Conservation (phyloP, 2,113 vertebrate species). For the Takifugu bimaculatus region DNA sequence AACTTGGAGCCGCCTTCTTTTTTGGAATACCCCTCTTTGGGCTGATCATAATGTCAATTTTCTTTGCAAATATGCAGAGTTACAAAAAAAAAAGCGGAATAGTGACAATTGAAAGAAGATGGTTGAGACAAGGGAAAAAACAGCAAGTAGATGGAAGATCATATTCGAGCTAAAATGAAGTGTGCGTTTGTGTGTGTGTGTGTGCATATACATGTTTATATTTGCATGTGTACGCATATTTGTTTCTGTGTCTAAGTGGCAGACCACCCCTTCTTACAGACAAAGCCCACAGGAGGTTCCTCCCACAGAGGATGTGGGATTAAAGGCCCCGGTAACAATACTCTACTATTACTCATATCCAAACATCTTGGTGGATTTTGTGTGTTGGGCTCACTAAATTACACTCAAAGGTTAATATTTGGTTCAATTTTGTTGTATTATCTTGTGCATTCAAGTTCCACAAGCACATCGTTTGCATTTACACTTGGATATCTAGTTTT, state of each 20-base stretch:
- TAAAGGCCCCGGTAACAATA: slow-evolving; percentile 54
- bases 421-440: too few relatives aligned
- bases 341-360: slow-evolving; percentile 28
- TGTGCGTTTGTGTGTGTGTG: slow-evolving; percentile 38
- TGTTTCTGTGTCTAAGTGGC: slow-evolving; percentile 36
- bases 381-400: neutral
- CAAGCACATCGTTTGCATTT: too few relatives aligned
- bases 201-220: slow-evolving; percentile 34
- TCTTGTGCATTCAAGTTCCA: too few relatives aligned
- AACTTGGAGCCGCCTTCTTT: slow-evolving; percentile 58
- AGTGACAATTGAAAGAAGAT: slow-evolving; percentile 43
- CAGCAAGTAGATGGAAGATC: slow-evolving; percentile 5
- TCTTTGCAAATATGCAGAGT: slow-evolving; percentile 60
- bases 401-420: too few relatives aligned
- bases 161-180: slow-evolving; percentile 35
- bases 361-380: too few relatives aligned
- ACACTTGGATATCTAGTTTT: too few relatives aligned
- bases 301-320: slow-evolving; percentile 74
- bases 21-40: slow-evolving; percentile 56
- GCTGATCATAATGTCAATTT: slow-evolving; percentile 55
- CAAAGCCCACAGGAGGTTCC: slow-evolving; percentile 12
- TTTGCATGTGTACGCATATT: slow-evolving; percentile 23
- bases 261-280: slow-evolving; percentile 50
- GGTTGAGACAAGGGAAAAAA: slow-evolving; percentile 13
- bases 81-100: slow-evolving; percentile 65